These are phyloP conservation scores for Litoditis marina DNA, from an alignment of 2,888 invertebrate genomes.

Conservation along the genomic window DNA sequence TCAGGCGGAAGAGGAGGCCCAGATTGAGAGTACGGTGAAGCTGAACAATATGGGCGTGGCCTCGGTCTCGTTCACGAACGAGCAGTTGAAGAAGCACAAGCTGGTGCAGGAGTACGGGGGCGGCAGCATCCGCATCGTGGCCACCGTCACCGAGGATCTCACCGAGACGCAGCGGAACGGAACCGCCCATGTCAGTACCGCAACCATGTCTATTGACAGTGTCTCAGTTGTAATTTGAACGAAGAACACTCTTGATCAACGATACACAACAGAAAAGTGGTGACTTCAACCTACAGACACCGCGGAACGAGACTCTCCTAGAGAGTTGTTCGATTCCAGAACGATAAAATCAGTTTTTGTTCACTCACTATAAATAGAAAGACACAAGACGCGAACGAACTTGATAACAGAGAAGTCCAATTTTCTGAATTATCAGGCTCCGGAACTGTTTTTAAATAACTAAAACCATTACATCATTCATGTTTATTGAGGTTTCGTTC, in stretches of 20 bases:
- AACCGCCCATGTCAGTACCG: slow-evolving; percentile 39
- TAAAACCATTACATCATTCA: too few species aligned
- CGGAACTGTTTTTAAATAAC: too few species aligned
- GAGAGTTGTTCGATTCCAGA: too few species aligned
- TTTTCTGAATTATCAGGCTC: too few species aligned
- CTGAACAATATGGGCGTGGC: slow-evolving; percentile 57
- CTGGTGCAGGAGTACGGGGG: slow-evolving; percentile 72
- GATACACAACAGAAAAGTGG: too few species aligned
- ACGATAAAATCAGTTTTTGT: too few species aligned
- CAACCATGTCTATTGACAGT: neutral
- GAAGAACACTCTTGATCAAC: neutral
- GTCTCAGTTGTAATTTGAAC: neutral
- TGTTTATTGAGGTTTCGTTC: too few species aligned
- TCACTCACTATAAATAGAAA: too few species aligned
- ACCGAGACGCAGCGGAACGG: slow-evolving; percentile 67
- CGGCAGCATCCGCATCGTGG: slow-evolving; percentile 79
- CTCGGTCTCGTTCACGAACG: slow-evolving; percentile 55
- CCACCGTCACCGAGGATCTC: slow-evolving; percentile 82
- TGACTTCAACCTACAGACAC: too few species aligned
- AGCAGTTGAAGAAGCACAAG: slow-evolving; percentile 54
- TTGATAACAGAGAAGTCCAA: too few species aligned
- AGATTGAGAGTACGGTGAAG: slow-evolving; percentile 55
- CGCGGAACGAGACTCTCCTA: too few species aligned
- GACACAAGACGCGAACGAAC: too few species aligned
- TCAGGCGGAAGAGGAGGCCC: slow-evolving; percentile 43